A percentile compares a stretch with the other conserved stretches of the same genome.
Conservation (phyloP, 2,797 vertebrate genomes). For the Galago senegalensis region DNA sequence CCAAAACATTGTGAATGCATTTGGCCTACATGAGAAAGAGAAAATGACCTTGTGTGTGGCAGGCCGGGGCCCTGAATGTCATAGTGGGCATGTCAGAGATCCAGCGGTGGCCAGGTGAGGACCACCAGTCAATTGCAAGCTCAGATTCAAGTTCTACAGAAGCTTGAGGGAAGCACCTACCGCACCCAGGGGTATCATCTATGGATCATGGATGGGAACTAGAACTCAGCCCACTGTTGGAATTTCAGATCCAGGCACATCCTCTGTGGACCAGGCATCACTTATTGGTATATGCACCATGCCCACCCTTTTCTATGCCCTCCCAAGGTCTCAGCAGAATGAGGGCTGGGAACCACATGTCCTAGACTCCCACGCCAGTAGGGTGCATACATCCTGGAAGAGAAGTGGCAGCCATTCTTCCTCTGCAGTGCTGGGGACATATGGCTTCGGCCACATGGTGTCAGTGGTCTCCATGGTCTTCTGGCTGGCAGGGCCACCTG, state of each 20-base stretch:
- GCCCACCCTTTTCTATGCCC: neutral
- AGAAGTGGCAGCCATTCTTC: neutral
- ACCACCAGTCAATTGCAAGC: neutral
- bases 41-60: constrained; percentile 42
- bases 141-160: neutral
- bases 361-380: neutral
- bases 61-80: neutral
- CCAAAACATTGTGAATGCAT: constrained; percentile 77
- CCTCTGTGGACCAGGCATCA: neutral
- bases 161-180: neutral
- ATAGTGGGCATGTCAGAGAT: neutral
- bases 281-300: neutral
- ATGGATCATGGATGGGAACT: neutral
- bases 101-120: neutral
- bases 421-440: neutral
- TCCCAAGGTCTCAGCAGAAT: neutral
- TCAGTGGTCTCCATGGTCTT: neutral
- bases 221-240: neutral
- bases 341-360: neutral
- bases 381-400: neutral
- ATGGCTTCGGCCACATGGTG: constrained; percentile 3
- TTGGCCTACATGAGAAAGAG: constrained; percentile 62
- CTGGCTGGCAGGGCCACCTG: neutral
- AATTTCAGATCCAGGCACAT: constrained; percentile 21
- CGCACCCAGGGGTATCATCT: neutral